Evolutionary conservation across 2,797 vertebrate genomes (phyloP).

Genomic region (Serranus cabrilla): DNA sequence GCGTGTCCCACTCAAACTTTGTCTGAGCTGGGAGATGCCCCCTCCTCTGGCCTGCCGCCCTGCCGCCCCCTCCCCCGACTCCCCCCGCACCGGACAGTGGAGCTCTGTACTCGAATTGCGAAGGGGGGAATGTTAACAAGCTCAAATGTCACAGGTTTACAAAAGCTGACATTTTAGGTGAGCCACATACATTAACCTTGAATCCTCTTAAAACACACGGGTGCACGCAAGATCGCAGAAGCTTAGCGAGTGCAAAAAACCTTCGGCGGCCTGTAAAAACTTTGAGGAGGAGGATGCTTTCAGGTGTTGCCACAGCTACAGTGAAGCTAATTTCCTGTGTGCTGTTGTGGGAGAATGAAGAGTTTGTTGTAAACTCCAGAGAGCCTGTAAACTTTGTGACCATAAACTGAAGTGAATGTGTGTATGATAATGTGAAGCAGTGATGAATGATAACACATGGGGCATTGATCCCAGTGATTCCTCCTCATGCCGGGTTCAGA

Average conservation of each 20-base stretch:
- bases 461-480: constrained; percentile 1
- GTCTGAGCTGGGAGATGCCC: constrained; percentile 61
- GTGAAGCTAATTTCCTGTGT: constrained; percentile 84
- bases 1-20: constrained; percentile 66
- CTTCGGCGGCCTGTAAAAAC: constrained; percentile 46
- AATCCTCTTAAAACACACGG: constrained; percentile 37
- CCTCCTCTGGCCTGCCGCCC: constrained; percentile 27
- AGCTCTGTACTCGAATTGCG: constrained; percentile 82
- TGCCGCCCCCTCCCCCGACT: constrained; percentile 44
- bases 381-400: constrained; percentile 26
- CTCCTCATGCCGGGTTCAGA: background rate
- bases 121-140: constrained; percentile 85
- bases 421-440: constrained; percentile 12
- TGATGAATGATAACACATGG: background rate
- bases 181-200: constrained; percentile 36
- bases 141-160: constrained; percentile 75
- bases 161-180: constrained; percentile 80
- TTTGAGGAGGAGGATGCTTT: constrained; percentile 65
- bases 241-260: background rate
- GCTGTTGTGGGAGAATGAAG: constrained; percentile 83
- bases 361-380: constrained; percentile 84
- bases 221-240: background rate
- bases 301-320: constrained; percentile 81
- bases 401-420: constrained; percentile 21
- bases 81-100: constrained; percentile 55